phyloP scores from a whole-genome alignment of 2,888 invertebrate genomes.

The Achlya flavicornis region DNA sequence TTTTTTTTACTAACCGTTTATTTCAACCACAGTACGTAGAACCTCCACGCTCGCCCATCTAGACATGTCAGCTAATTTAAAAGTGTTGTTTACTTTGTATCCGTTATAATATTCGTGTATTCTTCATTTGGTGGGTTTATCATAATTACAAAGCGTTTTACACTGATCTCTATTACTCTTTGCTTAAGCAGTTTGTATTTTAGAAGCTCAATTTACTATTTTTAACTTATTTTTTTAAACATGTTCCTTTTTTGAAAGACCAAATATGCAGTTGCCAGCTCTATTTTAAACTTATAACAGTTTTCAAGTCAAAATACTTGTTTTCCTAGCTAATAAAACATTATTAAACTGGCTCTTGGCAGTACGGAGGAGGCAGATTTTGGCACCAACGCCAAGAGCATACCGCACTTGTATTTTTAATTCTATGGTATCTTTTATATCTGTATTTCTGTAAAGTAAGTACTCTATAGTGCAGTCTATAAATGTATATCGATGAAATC shows the following conservation, averaged over 20 bases:
- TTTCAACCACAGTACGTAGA: slow-evolving; percentile 74
- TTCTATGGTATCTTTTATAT: not conserved
- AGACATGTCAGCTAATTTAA: slow-evolving; percentile 35
- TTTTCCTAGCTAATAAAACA: not conserved
- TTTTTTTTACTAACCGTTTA: slow-evolving; percentile 77
- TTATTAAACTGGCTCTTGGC: not conserved
- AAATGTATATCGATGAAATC: too few relatives aligned
- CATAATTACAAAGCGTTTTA: not conserved
- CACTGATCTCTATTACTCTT: slow-evolving; percentile 22
- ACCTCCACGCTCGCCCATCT: slow-evolving; percentile 46
- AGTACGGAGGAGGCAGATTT: not conserved
- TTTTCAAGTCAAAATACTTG: not conserved
- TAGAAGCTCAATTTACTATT: slow-evolving; percentile 41
- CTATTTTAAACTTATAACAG: not conserved
- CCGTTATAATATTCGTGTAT: not conserved
- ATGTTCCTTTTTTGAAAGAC: slow-evolving; percentile 15
- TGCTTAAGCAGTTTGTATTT: slow-evolving; percentile 41
- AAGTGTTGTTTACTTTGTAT: slow-evolving; percentile 7
- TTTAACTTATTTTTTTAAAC: slow-evolving; percentile 26
- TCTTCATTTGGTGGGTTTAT: slow-evolving; percentile 11
- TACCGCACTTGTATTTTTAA: slow-evolving; percentile 1
- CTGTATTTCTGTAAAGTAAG: not conserved
- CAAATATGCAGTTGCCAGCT: not conserved
- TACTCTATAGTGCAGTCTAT: too few relatives aligned
- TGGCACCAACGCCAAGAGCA: not conserved